phyloP scores from a whole-genome alignment of 2,113 vertebrate genomes.

The Burhinus bistriatus region DNA sequence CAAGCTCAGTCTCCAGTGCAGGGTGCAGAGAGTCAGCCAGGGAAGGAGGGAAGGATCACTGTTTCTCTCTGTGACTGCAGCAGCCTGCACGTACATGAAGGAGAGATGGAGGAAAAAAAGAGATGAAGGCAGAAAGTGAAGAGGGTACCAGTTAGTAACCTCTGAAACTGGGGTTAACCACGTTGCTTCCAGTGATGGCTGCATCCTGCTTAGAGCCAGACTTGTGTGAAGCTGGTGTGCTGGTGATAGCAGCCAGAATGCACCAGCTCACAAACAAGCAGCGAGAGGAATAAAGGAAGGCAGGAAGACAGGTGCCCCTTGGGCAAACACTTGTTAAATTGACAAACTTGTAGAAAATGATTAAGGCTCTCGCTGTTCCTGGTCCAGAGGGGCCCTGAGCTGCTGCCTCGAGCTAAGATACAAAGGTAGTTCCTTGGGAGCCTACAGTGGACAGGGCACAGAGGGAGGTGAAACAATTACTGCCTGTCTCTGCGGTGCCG shows the following conservation, averaged over 20 bases:
- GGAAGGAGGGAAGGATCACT: not conserved
- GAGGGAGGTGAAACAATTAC: conserved; percentile 69
- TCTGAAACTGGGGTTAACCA: conserved; percentile 20
- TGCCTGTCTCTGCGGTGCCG: conserved; percentile 43
- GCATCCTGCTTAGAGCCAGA: not conserved
- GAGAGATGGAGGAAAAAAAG: not conserved
- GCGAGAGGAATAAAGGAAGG: conserved; percentile 56
- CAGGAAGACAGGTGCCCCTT: conserved; percentile 64
- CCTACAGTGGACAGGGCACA: conserved; percentile 61
- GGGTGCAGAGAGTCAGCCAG: not conserved
- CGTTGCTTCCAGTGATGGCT: not conserved
- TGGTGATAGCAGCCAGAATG: conserved; percentile 27
- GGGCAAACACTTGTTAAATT: conserved; percentile 72
- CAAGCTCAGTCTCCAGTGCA: not conserved
- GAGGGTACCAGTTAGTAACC: not conserved
- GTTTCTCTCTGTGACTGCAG: not conserved
- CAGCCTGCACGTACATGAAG: not conserved
- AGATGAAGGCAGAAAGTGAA: not conserved
- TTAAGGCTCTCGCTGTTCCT: conserved; percentile 63
- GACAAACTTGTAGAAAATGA: conserved; percentile 71
- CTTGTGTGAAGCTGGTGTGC: not conserved
- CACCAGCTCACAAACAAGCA: conserved; percentile 40
- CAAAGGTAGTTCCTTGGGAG: conserved; percentile 60
- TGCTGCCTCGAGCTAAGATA: conserved; percentile 56
- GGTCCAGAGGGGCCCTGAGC: conserved; percentile 55